phyloP scores from a whole-genome alignment of 2,888 invertebrate species.

The Iphiclides podalirius region DNA sequence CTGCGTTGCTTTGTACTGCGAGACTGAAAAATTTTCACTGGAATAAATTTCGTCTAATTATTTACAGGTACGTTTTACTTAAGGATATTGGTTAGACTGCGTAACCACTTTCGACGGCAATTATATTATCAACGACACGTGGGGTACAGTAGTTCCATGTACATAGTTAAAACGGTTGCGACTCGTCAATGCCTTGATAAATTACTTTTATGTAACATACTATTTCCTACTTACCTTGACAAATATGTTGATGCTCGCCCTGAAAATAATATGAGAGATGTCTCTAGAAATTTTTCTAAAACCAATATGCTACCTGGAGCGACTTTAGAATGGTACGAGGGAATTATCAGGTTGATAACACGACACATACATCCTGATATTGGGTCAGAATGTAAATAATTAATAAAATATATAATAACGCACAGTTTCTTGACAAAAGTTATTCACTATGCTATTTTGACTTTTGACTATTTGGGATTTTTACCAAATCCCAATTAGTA shows the following conservation, averaged over 20 bases:
- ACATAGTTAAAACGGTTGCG: conserved; percentile 15
- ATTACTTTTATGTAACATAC: conserved; percentile 21
- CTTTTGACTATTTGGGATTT: too few species aligned
- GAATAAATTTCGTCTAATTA: conserved; percentile 1
- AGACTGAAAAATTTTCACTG: not conserved
- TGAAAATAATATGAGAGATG: conserved; percentile 3
- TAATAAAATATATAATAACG: too few species aligned
- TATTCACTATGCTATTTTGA: too few species aligned
- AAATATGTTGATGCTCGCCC: not conserved
- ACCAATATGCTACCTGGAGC: too few species aligned
- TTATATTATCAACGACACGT: conserved; percentile 26
- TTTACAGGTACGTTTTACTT: conserved; percentile 22
- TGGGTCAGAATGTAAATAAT: too few species aligned
- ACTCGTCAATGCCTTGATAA: conserved; percentile 11
- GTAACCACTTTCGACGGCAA: conserved; percentile 19
- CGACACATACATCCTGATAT: too few species aligned
- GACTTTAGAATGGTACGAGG: too few species aligned
- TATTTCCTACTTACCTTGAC: conserved; percentile 13
- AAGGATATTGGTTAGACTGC: conserved; percentile 24
- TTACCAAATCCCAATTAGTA: too few species aligned
- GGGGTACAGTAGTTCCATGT: conserved; percentile 22
- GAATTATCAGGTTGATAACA: too few species aligned
- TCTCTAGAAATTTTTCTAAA: conserved; percentile 4
- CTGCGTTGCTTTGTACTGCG: not conserved
- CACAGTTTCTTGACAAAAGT: too few species aligned